Evolutionary conservation across 2,797 vertebrate species (phyloP).

Genomic region (Capromys pilorides): DNA sequence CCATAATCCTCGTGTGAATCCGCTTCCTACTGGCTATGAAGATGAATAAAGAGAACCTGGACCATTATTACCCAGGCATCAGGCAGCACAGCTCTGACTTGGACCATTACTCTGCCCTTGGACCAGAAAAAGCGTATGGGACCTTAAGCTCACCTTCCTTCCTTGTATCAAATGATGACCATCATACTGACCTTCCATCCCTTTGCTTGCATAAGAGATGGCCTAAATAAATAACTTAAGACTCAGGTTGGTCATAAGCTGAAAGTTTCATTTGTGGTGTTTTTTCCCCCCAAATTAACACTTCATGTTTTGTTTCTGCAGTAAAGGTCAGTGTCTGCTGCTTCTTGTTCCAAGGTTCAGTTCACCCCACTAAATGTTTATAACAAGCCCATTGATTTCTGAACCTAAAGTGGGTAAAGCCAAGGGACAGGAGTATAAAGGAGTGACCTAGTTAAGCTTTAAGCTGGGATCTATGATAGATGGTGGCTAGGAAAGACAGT

Average conservation of each 20-base stretch:
- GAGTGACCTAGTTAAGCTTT: not conserved
- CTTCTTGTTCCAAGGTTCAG: not conserved
- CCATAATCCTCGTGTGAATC: too few species aligned
- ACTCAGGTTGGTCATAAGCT: constrained; percentile 37
- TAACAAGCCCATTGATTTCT: constrained; percentile 5
- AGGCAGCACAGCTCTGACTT: too few species aligned
- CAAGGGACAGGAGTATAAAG: not conserved
- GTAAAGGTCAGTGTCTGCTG: not conserved
- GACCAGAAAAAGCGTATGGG: too few species aligned
- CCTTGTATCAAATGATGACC: constrained; percentile 66
- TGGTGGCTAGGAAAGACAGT: not conserved
- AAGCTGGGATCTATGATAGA: not conserved
- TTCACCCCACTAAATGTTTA: not conserved
- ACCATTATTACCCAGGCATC: too few species aligned
- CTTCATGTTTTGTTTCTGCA: constrained; percentile 23
- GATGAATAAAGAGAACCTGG: too few species aligned
- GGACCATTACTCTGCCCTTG: too few species aligned
- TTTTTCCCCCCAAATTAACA: constrained; percentile 24
- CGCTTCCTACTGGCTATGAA: too few species aligned
- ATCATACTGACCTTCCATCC: constrained; percentile 19
- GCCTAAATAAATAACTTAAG: constrained; percentile 86
- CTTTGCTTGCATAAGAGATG: constrained; percentile 71
- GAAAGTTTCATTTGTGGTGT: constrained; percentile 40
- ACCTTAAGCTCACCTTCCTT: too few species aligned
- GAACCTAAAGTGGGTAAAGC: not conserved